Evolutionary conservation across 1,140 invertebrate species (phyloP), one percentile per base, ranked within the genome.

Genomic region (Drosophila lini): DNA sequence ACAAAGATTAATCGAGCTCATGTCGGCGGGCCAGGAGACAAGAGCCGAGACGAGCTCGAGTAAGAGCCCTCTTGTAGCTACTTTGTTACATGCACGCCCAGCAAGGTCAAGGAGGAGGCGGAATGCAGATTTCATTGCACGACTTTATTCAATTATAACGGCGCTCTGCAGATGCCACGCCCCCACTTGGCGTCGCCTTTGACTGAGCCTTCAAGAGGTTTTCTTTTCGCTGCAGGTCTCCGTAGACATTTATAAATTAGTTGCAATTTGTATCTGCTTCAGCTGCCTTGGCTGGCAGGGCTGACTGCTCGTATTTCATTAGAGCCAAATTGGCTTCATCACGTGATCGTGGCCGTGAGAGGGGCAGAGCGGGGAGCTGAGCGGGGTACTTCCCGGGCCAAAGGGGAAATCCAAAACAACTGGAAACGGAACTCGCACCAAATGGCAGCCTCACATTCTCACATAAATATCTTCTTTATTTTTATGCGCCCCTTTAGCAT

Each of bases 401-500:
- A 69, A 34, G 64, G 68, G 68, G 50, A 71, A 70, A 70, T 57
- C 50, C 50, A 48, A 48, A 48, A 41, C 34, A 70, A 36, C 28
- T 70, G 36, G 9, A 71, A 81, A 65, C 83, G 84, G 83, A 86
- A 83, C 84, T 86, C 67, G 50, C 83, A 88, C 83, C 83, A 86
- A 88, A 88, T 80, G 83, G 70, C 41, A 40, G 78, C 78, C 60
- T 62, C 70, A 62, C 52, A 63, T 70, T 84, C 81, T 41, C 81
- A 84, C 81, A 84, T 84, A 84, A 69, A 85, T 84, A 80, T 76
- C 48, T 62, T 56, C 22, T 36, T 25, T 48, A 13, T 16, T 16
- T 42, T 55, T 11, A 62, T 77, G 73, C 58, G 59, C 34, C n/a
- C 58, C 36, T 32, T 44, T n/a, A 70, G 41, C 64, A 42, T 16